phyloP scores from a whole-genome alignment of 2,113 vertebrate genomes.

The Psophia crepitans region DNA sequence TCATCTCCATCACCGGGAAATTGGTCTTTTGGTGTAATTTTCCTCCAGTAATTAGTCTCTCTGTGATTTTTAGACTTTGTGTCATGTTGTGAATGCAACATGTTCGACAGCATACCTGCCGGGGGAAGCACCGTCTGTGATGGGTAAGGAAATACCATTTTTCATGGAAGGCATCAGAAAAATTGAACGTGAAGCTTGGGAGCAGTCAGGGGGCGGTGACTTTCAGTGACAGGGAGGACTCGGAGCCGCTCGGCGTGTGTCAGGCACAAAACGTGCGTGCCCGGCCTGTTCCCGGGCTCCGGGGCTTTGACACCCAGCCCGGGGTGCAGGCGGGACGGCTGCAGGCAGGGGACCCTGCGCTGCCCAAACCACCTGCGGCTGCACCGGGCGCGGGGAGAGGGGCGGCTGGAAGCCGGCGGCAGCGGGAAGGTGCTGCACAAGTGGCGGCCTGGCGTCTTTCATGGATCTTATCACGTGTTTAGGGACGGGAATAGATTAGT shows the following conservation, averaged over 20 bases:
- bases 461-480: accelerated
- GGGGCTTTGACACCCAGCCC: not conserved
- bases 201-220: not conserved
- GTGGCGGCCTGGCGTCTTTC: accelerated
- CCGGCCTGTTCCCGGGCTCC: too few relatives aligned
- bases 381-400: accelerated
- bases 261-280: too few relatives aligned
- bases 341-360: accelerated
- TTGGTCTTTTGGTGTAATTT: conserved; percentile 65
- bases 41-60: conserved; percentile 81
- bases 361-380: not conserved
- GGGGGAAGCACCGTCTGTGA: conserved; percentile 51
- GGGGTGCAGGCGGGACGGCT: accelerated
- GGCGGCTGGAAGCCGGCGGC: accelerated
- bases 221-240: not conserved
- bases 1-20: conserved; percentile 69
- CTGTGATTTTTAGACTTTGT: conserved; percentile 73
- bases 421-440: accelerated
- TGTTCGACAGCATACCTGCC: conserved; percentile 73
- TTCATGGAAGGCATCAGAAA: conserved; percentile 42
- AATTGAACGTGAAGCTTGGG: not conserved
- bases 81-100: conserved; percentile 74
- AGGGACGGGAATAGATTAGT: not conserved
- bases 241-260: not conserved
- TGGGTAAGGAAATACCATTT: conserved; percentile 63